Evolutionary conservation across 1,140 invertebrate species (phyloP).

Genomic region (Neelides sp.): DNA sequence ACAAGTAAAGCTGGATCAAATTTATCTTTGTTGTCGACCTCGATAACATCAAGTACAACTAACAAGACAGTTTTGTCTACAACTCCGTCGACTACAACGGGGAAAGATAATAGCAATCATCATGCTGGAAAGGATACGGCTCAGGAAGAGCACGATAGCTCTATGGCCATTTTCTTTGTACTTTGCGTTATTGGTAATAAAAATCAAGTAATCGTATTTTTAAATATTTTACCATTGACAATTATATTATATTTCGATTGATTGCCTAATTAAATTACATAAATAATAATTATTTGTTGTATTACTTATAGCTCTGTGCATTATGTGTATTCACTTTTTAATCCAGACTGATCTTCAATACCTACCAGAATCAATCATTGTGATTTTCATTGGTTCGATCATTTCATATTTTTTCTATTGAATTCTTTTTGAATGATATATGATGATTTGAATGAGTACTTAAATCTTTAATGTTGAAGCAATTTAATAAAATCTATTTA

Average conservation of each 20-base stretch:
- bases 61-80: no score
- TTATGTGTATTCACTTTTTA: constrained; percentile 85
- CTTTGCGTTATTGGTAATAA: constrained; percentile 62
- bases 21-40: no score
- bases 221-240: neutral
- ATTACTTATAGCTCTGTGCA: constrained; percentile 56
- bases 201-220: constrained; percentile 2
- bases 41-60: no score
- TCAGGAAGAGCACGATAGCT: constrained; percentile 91
- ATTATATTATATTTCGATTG: neutral
- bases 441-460: constrained; percentile 2
- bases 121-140: constrained; percentile 74
- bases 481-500: constrained; percentile 6
- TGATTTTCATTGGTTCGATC: constrained; percentile 65
- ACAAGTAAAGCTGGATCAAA: no score
- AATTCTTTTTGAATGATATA: constrained; percentile 10
- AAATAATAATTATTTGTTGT: constrained; percentile 3
- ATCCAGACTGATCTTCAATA: constrained; percentile 92
- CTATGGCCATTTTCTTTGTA: constrained; percentile 93
- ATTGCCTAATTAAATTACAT: constrained; percentile 1
- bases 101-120: constrained; percentile 50
- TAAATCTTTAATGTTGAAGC: neutral
- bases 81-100: constrained; percentile 35
- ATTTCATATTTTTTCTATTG: no score
- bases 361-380: constrained; percentile 92